A percentile compares a stretch with the other conserved stretches of the same genome.
Conservation (phyloP, 2,797 vertebrate species). For the Amblyopsis hoosieri region DNA sequence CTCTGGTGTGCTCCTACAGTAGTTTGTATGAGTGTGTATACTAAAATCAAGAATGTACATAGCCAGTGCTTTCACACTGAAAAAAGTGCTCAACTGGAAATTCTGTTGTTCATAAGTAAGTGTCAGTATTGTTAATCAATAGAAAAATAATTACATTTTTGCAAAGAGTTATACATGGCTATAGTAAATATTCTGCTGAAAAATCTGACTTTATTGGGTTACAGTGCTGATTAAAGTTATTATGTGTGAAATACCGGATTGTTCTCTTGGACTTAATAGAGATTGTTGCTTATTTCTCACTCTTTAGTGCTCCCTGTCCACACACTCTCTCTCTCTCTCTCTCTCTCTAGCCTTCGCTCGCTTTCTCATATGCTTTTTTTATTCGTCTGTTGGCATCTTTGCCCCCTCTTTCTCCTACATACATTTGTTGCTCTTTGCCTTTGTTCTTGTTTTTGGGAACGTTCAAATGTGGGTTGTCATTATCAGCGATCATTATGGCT, state of each 20-base stretch:
- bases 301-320: not conserved
- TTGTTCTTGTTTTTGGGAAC: slow-evolving; percentile 63
- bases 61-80: slow-evolving; percentile 81
- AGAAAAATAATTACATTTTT: slow-evolving; percentile 81
- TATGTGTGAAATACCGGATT: slow-evolving; percentile 88
- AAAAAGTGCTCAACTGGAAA: slow-evolving; percentile 78
- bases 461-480: slow-evolving; percentile 63
- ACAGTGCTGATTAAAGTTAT: slow-evolving; percentile 82
- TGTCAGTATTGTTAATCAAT: slow-evolving; percentile 82
- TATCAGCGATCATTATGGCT: slow-evolving; percentile 67
- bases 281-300: slow-evolving; percentile 72
- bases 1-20: slow-evolving; percentile 75
- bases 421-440: slow-evolving; percentile 44
- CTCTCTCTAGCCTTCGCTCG: not conserved
- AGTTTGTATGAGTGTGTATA: slow-evolving; percentile 78
- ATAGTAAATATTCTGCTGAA: slow-evolving; percentile 82
- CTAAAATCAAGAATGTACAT: slow-evolving; percentile 81
- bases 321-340: not conserved
- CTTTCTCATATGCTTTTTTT: too few relatives aligned
- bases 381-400: not conserved
- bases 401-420: slow-evolving; percentile 28
- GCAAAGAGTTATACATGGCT: slow-evolving; percentile 82
- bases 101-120: slow-evolving; percentile 80
- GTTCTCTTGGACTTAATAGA: slow-evolving; percentile 81
- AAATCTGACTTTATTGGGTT: slow-evolving; percentile 80